Percentiles rank a stretch among this genome's conserved stretches.
Conservation (phyloP, 2,797 vertebrate genomes). For the Brotogeris chrysoptera region DNA sequence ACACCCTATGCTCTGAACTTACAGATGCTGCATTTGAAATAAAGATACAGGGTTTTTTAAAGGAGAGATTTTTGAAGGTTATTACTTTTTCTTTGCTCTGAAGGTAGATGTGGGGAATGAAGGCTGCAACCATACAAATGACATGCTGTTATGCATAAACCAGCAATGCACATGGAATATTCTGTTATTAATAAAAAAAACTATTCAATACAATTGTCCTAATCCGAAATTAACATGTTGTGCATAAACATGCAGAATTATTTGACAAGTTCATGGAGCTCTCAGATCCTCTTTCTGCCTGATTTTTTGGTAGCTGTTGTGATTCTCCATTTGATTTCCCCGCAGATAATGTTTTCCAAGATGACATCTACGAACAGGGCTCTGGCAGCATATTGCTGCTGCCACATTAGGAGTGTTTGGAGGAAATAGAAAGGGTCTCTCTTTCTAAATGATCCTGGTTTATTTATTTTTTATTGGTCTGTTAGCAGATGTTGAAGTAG, state of each 20-base stretch:
- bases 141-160: background rate
- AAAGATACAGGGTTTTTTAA: fast-evolving
- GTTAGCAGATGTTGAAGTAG: constrained; percentile 73
- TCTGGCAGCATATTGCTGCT: constrained; percentile 36
- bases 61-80: background rate
- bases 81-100: background rate
- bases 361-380: background rate
- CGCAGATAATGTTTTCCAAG: background rate
- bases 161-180: background rate
- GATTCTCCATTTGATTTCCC: constrained; percentile 6
- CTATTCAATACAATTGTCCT: background rate
- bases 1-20: background rate
- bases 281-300: background rate
- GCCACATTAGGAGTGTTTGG: constrained; percentile 35
- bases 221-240: background rate
- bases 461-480: constrained; percentile 74
- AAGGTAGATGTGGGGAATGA: background rate
- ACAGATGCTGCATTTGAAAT: background rate
- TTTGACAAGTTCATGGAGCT: background rate
- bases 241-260: background rate
- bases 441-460: constrained; percentile 63
- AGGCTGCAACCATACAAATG: background rate
- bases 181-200: background rate
- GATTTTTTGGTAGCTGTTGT: background rate
- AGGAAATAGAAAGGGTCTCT: constrained; percentile 50